Evolutionary conservation across 2,113 vertebrate genomes (phyloP), one percentile per base, ranked within the genome.

Genomic region (Nettapus auritus): DNA sequence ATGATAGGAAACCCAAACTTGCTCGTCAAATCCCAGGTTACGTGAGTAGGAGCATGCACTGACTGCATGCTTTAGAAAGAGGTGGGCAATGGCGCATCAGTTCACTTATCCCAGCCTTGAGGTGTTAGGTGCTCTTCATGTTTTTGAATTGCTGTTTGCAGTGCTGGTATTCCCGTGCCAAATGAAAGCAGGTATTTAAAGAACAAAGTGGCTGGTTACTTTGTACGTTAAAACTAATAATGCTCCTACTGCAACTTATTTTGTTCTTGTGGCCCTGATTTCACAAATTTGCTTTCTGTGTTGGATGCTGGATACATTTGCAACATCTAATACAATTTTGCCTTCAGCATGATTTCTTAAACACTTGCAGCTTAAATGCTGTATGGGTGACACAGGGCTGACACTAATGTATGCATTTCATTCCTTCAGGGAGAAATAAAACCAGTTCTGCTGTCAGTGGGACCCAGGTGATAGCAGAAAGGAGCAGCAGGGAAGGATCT

Each of bases 401-500:
- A 63, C 59, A 15, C 50, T 94, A 68, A 95, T 20, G 33, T 36
- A 4, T 86, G 12, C 28, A 0, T 94, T 85, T 96, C 46, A 9
- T 90, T 89, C 87, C 38, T 95, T 46, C 97, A 98, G 99, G 98
- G 93, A 98, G 98, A 93, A 98, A 98, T 92, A 99, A 98, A 95
- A 84, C 13, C 63, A 97, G 63, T 89, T 92, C 96, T 40, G 75
- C 85, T 42, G 77, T 69, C 95, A 36, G 68, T 1, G 94, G 97
- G 0, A 94, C 93, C 31, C 97, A 98, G 42, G 83, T 87, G 33
- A 95, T 98, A 46, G 53, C 92, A 0, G 99, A 99, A 57, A 98
- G 98, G 90, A 97, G 93, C 53, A 90, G 76, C 91, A 94, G 98
- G 52, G 98, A 98, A 67, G 97, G 97, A 25, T 98, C 98, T 89